These are phyloP conservation scores for Serripes groenlandicus DNA, from an alignment of 2,888 invertebrate species.

Conservation along the genomic window DNA sequence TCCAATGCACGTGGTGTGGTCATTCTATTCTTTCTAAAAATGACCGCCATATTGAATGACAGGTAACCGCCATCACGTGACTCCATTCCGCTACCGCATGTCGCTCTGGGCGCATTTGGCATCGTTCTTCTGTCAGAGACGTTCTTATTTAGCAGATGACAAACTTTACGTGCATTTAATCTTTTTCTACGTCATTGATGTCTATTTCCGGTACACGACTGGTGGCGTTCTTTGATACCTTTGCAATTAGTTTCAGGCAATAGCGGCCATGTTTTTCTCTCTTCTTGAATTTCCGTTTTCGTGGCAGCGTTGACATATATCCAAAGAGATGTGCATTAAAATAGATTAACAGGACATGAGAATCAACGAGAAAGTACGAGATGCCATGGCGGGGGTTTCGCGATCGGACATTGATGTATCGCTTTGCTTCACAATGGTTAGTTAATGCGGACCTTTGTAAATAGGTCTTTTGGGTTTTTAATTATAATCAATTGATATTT, in stretches of 20 bases:
- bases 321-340: slow-evolving; percentile 53
- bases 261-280: slow-evolving; percentile 51
- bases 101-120: slow-evolving; percentile 5
- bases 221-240: slow-evolving; percentile 63
- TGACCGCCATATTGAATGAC: too few species aligned
- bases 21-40: too few species aligned
- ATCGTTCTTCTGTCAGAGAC: slow-evolving; percentile 4
- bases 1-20: too few species aligned
- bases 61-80: slow-evolving; percentile 10
- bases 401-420: slow-evolving; percentile 14
- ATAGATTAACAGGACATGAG: slow-evolving; percentile 38
- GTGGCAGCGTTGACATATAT: slow-evolving; percentile 40
- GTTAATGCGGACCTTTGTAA: too few species aligned
- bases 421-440: slow-evolving; percentile 6
- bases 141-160: slow-evolving; percentile 1
- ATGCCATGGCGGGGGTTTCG: slow-evolving; percentile 22
- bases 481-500: too few species aligned
- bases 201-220: slow-evolving; percentile 61
- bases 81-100: slow-evolving; percentile 5
- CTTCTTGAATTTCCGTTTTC: slow-evolving; percentile 51
- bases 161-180: slow-evolving; percentile 37
- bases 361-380: slow-evolving; percentile 4
- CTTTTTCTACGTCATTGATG: slow-evolving; percentile 65
- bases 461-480: too few species aligned
- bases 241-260: slow-evolving; percentile 65